phyloP scores from a whole-genome alignment of 1,140 invertebrate genomes.

The Microplitis demolitor region DNA sequence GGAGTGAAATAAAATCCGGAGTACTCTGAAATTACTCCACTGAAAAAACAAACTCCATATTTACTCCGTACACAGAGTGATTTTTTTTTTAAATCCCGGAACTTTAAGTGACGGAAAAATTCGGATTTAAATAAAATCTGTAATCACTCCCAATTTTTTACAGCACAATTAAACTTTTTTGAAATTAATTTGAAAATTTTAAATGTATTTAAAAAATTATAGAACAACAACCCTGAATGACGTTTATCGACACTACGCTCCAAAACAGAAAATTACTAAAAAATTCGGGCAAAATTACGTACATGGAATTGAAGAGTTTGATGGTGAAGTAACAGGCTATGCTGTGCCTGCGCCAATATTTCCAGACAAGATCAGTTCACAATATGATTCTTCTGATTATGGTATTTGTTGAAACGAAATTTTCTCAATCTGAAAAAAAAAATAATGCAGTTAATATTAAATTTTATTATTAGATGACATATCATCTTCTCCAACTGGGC shows the following conservation, averaged over 20 bases:
- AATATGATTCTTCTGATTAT: slow-evolving; percentile 31
- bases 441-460: not conserved
- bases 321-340: slow-evolving; percentile 61
- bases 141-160: too few relatives aligned
- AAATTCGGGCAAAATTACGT: slow-evolving; percentile 22
- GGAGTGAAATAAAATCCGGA: too few relatives aligned
- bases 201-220: not conserved
- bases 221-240: slow-evolving; percentile 67
- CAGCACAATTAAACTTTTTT: not conserved
- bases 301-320: slow-evolving; percentile 56
- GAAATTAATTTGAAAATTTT: slow-evolving; percentile 7
- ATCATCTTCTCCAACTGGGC: slow-evolving; percentile 43
- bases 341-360: slow-evolving; percentile 51
- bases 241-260: slow-evolving; percentile 64
- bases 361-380: slow-evolving; percentile 44
- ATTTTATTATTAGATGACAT: slow-evolving; percentile 33
- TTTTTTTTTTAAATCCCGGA: too few relatives aligned
- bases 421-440: not conserved
- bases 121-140: too few relatives aligned
- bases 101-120: too few relatives aligned
- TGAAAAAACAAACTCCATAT: too few relatives aligned
- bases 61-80: too few relatives aligned
- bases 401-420: not conserved
- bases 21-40: too few relatives aligned
- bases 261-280: slow-evolving; percentile 40